phyloP scores from a whole-genome alignment of 2,113 vertebrate species.

The Cheilinus undulatus region DNA sequence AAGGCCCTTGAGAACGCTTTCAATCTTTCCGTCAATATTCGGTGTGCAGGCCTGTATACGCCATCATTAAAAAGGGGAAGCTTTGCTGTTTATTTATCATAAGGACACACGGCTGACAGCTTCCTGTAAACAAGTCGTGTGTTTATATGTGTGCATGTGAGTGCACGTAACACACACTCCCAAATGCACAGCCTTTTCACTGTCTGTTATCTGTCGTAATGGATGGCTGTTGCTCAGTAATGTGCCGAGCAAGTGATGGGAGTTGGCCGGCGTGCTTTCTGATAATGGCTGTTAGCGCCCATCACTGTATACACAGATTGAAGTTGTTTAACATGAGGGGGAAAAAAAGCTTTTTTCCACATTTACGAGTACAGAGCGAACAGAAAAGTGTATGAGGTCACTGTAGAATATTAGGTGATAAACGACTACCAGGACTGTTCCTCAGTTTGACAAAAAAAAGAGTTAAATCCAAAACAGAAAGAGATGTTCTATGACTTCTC shows the following conservation, averaged over 20 bases:
- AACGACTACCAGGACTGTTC: no score
- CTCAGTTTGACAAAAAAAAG: no score
- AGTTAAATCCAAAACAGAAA: not conserved
- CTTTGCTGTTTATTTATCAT: conserved; percentile 76
- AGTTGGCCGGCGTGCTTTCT: conserved; percentile 25
- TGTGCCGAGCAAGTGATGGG: conserved; percentile 19
- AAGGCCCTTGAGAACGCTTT: conserved; percentile 72
- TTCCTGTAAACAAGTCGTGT: conserved; percentile 74
- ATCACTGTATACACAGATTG: conserved; percentile 27
- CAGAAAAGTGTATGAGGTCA: conserved; percentile 10
- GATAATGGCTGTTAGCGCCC: conserved; percentile 47
- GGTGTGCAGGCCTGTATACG: conserved; percentile 50
- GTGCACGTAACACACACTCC: not conserved
- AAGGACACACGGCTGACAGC: conserved; percentile 67
- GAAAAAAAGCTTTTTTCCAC: conserved; percentile 9
- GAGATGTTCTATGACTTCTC: not conserved
- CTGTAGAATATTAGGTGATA: conserved; percentile 35
- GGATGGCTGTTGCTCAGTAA: conserved; percentile 42
- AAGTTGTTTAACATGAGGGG: conserved; percentile 25
- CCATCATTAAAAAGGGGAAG: conserved; percentile 74
- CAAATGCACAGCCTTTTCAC: not conserved
- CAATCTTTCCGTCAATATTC: conserved; percentile 79
- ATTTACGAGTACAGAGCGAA: conserved; percentile 5
- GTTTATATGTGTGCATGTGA: conserved; percentile 38
- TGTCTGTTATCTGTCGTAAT: conserved; percentile 49